Evolutionary conservation across 2,888 invertebrate genomes (phyloP), one percentile per base, ranked within the genome.

Genomic region (Trichopoda pennipes): DNA sequence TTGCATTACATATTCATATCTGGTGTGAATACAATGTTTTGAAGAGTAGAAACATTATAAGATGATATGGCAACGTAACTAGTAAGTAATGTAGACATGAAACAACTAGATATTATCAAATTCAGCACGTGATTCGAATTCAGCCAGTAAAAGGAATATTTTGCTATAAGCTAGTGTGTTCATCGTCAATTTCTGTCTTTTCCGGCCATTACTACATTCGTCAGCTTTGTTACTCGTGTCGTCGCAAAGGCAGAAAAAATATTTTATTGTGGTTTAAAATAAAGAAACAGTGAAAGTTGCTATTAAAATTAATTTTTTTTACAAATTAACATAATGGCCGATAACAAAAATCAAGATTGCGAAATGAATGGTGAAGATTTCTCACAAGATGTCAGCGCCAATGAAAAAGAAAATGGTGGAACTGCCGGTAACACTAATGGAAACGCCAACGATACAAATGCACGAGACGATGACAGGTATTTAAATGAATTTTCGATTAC

Each of bases 381-480:
- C 92, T 94, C 95, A 87, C 94, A 95, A 93, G 95, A 95, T 90
- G 94, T 95, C 88, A 93, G 93, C 88, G 92, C 92, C 80, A 90
- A 88, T 85, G 90, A 89, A 84, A 87, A 88, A 75, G 94, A 94
- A 86, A 95, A 95, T 92, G 94, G 89, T 85, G 84, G 94, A 86
- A 94, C 95, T 81, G 86, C 88, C 72, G 89, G 95, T 80, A 88
- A 87, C 77, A 87, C 88, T 63, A 90, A 89, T 85, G 90, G 90
- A 83, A 85, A 87, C 61, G 85, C 86, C 78, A 80, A 85, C 60
- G 76, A 82, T 49, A 51, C 68, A 77, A 89, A 88, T 82, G 88
- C 88, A 85, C 94, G 95, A 90, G 95, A 95, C 92, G 96, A 96
- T 92, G 96, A 95, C 93, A 95, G 95, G 95, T 95, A 94, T 90